Base-by-base conservation (phyloP, 2,113 vertebrate genomes). In the Pogonocichla stellata region DNA sequence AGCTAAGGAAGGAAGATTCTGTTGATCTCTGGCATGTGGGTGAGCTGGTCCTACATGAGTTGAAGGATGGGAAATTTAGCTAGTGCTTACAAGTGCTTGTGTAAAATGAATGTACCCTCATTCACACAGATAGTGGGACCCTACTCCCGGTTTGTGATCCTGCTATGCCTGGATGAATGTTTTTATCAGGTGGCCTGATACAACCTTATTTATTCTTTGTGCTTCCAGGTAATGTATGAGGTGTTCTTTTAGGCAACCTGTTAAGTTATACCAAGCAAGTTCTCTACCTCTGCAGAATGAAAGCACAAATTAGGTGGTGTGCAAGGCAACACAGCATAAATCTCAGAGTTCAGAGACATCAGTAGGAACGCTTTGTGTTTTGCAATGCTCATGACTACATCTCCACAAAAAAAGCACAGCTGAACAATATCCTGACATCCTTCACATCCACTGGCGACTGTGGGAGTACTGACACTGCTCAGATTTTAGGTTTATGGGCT, bases 381-480 rank as follows among this genome's bases (percentile, higher is more conserved):
- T 73, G 13, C 42, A 64, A 10, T 9, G 13, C 23, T 88, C 17
- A 16, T 7, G 34, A 15, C 6, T 57, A 65, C 24, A 42, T 33
- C 26, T 69, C 28, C 9, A 45, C 5, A 25, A 45, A 74, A 62
- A 72, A 25, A n/a, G 0, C 5, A 34, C 4, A 13, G 4, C 14
- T 36, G 31, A 60, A 42, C 5, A 48, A 50, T 20, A 38, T 60
- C n/a, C 33, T 62, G 42, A 16, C 7, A 72, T 12, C 9, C 17
- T 57, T 54, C 19, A 5, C 0, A 0, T 14, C 22, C 26, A 6
- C 19, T 66, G 28, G 16, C 5, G 2, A 22, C 20, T 4, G 14
- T 57, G 23, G 24, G 6, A 73, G 2, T 47, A 40, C 26, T 45
- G 51, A 8, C 23, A 26, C 19, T 40, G n/a, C 8, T 28, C 23